phyloP scores from a whole-genome alignment of 2,113 vertebrate species.

The Suncus etruscus region DNA sequence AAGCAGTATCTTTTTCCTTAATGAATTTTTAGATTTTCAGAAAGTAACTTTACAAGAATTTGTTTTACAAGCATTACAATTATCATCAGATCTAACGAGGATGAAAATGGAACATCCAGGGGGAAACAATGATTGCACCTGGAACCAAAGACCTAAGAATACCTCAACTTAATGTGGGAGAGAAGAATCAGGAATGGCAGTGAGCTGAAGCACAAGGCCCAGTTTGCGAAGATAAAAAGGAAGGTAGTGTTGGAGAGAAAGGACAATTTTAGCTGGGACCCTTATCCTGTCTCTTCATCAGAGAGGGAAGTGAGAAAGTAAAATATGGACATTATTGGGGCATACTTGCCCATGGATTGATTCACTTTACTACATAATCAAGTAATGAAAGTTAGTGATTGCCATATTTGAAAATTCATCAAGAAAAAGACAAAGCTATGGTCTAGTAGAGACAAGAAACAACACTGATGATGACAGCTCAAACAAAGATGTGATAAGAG shows the following conservation, averaged over 20 bases:
- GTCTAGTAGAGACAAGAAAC: neutral
- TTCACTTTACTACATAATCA: neutral
- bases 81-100: constrained; percentile 32
- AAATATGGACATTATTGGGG: neutral
- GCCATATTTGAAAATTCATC: neutral
- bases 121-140: neutral
- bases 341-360: neutral
- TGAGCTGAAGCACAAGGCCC: neutral
- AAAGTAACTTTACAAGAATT: constrained; percentile 6
- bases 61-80: neutral
- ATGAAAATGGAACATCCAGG: neutral
- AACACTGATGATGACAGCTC: neutral
- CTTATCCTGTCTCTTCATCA: neutral
- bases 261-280: neutral
- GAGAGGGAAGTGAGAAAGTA: neutral
- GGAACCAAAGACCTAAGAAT: constrained; percentile 16
- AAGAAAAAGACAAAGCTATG: neutral
- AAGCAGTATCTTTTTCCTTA: neutral
- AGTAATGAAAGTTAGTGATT: neutral
- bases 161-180: neutral
- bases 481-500: neutral
- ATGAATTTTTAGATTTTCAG: constrained; percentile 20
- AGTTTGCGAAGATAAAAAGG: neutral
- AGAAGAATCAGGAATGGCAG: neutral
- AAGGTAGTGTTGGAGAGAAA: neutral